Percentiles rank a stretch among this genome's conserved stretches.
Evolutionary conservation across 2,888 invertebrate species (phyloP).

Genomic region (Mythimna impura): DNA sequence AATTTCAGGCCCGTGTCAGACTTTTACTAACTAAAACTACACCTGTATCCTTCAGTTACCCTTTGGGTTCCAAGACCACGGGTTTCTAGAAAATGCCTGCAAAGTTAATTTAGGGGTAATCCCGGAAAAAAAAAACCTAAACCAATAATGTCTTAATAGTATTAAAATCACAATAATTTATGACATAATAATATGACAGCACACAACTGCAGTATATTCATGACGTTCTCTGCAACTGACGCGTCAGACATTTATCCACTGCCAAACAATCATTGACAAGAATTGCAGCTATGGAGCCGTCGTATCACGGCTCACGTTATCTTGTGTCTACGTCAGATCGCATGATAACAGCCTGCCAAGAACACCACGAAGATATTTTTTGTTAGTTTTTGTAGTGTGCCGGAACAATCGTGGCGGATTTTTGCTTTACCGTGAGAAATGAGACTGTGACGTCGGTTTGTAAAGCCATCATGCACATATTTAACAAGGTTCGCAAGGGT

Average conservation of each 20-base stretch:
- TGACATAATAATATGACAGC: not conserved
- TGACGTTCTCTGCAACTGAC: not conserved
- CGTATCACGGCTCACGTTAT: slow-evolving; percentile 59
- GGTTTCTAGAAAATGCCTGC: too few relatives aligned
- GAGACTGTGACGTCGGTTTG: slow-evolving; percentile 59
- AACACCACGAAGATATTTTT: slow-evolving; percentile 64
- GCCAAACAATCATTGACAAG: slow-evolving; percentile 52
- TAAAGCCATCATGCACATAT: slow-evolving; percentile 73
- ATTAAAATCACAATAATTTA: not conserved
- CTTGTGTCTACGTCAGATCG: slow-evolving; percentile 64
- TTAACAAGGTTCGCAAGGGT: slow-evolving; percentile 70
- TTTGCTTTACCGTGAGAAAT: slow-evolving; percentile 72
- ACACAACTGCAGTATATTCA: not conserved
- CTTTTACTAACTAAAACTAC: too few relatives aligned
- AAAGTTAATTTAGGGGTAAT: not conserved
- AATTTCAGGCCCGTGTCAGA: too few relatives aligned
- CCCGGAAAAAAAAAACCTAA: not conserved
- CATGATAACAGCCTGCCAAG: slow-evolving; percentile 60
- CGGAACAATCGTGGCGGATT: slow-evolving; percentile 71
- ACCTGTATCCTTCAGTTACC: too few relatives aligned
- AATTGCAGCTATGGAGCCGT: slow-evolving; percentile 38
- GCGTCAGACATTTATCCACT: slow-evolving; percentile 25
- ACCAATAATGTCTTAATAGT: not conserved
- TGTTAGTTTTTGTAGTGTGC: slow-evolving; percentile 74
- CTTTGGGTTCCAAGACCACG: too few relatives aligned